Percentiles rank a stretch among this genome's conserved stretches.
Conservation (phyloP, 2,888 invertebrate species). For the Abrostola tripartita region DNA sequence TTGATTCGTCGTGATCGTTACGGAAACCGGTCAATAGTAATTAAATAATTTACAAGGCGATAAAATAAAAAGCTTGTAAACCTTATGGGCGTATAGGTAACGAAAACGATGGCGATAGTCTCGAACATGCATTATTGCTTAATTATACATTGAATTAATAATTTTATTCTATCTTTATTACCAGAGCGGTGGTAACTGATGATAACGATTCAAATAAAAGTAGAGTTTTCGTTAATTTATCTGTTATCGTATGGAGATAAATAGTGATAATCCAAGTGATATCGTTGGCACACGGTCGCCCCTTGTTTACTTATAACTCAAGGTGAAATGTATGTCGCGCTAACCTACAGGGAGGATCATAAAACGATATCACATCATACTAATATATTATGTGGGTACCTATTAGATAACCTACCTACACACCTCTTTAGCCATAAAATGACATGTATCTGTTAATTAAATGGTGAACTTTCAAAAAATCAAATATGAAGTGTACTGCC, state of each 20-base stretch:
- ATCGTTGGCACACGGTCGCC: slow-evolving; percentile 61
- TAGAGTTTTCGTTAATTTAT: slow-evolving; percentile 66
- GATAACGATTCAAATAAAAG: slow-evolving; percentile 40
- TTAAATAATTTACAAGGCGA: slow-evolving; percentile 46
- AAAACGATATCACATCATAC: slow-evolving; percentile 22
- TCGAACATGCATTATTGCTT: slow-evolving; percentile 42
- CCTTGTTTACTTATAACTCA: slow-evolving; percentile 60
- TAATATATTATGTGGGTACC: slow-evolving; percentile 2
- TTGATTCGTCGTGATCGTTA: slow-evolving; percentile 42
- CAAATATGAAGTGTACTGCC: slow-evolving; percentile 25
- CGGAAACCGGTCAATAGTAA: slow-evolving; percentile 36
- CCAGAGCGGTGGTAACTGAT: slow-evolving; percentile 14
- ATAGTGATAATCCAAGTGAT: slow-evolving; percentile 80
- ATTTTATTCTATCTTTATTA: slow-evolving; percentile 52
- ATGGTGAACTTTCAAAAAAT: slow-evolving; percentile 10
- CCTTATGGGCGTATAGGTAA: slow-evolving; percentile 40
- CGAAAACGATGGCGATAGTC: slow-evolving; percentile 30
- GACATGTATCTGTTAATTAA: neutral
- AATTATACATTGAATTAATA: slow-evolving; percentile 46
- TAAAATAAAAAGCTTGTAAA: slow-evolving; percentile 52
- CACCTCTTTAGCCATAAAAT: neutral
- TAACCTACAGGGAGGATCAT: slow-evolving; percentile 28
- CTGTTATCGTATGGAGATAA: slow-evolving; percentile 73
- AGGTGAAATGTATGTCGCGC: slow-evolving; percentile 52
- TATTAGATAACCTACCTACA: neutral